Conservation (phyloP, 2,113 vertebrate species). For the Pedetes capensis region DNA sequence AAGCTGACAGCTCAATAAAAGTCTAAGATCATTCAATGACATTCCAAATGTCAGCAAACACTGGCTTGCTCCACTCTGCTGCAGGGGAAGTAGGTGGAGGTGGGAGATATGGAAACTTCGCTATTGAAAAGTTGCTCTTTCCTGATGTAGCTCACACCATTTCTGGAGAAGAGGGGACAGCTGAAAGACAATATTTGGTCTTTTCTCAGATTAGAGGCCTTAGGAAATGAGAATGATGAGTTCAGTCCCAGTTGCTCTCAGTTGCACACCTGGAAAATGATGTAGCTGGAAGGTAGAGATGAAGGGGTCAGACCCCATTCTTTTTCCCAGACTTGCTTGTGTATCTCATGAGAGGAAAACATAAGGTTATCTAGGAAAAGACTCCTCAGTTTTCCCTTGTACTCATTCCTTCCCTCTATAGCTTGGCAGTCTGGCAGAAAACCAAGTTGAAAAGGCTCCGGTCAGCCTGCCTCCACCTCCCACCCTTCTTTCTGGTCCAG, state of each 20-base stretch:
- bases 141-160: not conserved
- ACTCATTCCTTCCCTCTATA: not conserved
- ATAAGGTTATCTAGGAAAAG: not conserved
- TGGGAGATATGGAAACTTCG: not conserved
- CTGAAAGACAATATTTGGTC: not conserved
- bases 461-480: not conserved
- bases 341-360: not conserved
- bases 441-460: not conserved
- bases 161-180: not conserved
- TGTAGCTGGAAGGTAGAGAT: not conserved
- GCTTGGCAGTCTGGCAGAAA: not conserved
- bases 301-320: not conserved
- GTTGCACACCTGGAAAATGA: not conserved
- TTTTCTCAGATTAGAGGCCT: conserved; percentile 20
- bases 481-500: not conserved
- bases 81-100: conserved; percentile 55
- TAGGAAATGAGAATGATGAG: not conserved
- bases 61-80: conserved; percentile 68
- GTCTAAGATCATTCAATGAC: conserved; percentile 81
- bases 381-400: not conserved
- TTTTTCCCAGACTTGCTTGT: not conserved
- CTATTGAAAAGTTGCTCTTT: conserved; percentile 21
- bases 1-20: conserved; percentile 80
- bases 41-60: conserved; percentile 85
- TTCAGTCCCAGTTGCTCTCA: not conserved